phyloP scores from a whole-genome alignment of 30 jellyfish, hydroid and myxozoan genomes.

The Mastigias papua region DNA sequence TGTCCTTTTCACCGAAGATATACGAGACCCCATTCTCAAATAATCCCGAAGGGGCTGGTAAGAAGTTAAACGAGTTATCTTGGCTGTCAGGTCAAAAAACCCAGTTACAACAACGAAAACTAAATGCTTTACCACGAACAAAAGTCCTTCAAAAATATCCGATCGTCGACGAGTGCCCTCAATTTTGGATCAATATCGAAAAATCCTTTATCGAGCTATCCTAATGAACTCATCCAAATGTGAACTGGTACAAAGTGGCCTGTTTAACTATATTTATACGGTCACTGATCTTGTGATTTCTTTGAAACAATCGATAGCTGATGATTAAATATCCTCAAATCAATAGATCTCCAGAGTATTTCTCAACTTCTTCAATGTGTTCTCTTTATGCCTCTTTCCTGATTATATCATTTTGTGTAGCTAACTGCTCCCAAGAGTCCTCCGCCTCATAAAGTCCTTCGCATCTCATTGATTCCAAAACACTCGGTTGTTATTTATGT shows the following conservation, averaged over 20 bases:
- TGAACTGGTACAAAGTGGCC: constrained; percentile 44
- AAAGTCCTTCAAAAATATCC: constrained; percentile 26
- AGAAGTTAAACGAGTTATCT: constrained; percentile 98
- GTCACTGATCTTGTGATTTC: constrained; percentile 63
- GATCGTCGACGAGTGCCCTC: constrained; percentile 40
- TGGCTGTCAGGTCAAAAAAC: constrained; percentile 83
- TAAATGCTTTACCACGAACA: constrained; percentile 47
- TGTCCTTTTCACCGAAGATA: constrained; percentile 92
- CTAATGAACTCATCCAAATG: constrained; percentile 60
- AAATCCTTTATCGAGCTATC: constrained; percentile 3
- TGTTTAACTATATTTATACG: constrained; percentile 75
- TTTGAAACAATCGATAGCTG: constrained; percentile 48
- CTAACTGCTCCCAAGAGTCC: constrained; percentile 51
- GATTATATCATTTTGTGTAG: constrained; percentile 8
- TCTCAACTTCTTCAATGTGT: constrained; percentile 19
- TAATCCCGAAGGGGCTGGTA: constrained; percentile 96
- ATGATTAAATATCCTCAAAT: constrained; percentile 51
- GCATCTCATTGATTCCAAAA: constrained; percentile 8
- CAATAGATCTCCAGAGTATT: constrained; percentile 24
- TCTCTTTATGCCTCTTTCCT: constrained; percentile 39
- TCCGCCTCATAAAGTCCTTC: constrained; percentile 34
- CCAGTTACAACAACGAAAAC: constrained; percentile 30
- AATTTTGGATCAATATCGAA: constrained; percentile 48
- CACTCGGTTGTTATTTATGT: constrained; percentile 36
- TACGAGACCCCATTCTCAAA: constrained; percentile 99